Conservation (phyloP, 2,888 invertebrate genomes). For the Lypha dubia region DNA sequence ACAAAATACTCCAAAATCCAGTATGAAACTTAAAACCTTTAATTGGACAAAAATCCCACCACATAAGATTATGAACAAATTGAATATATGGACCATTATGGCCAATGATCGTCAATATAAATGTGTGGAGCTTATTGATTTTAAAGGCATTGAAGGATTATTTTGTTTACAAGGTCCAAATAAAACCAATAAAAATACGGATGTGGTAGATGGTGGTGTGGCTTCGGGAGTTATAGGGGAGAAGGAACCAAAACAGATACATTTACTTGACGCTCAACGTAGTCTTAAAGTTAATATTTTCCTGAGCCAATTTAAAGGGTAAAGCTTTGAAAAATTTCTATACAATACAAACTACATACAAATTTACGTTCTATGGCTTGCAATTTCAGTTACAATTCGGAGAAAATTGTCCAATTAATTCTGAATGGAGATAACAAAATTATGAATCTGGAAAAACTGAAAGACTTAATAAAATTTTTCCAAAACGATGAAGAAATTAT, state of each 20-base stretch:
- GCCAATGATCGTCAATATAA: conserved; percentile 92
- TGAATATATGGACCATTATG: conserved; percentile 96
- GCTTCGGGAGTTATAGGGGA: conserved; percentile 84
- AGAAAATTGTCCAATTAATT: conserved; percentile 94
- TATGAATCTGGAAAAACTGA: conserved; percentile 94
- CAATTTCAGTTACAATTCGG: conserved; percentile 86
- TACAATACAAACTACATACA: background rate
- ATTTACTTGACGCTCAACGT: conserved; percentile 94
- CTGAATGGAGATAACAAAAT: conserved; percentile 92
- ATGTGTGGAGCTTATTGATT: conserved; percentile 94
- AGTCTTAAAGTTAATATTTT: conserved; percentile 99
- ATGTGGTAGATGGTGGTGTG: conserved; percentile 84
- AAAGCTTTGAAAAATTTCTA: conserved; percentile 73
- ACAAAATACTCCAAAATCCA: conserved; percentile 95
- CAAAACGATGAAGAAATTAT: conserved; percentile 97
- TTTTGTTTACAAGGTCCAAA: conserved; percentile 93
- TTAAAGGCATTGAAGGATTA: conserved; percentile 95
- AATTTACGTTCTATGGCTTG: background rate
- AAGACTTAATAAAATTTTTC: conserved; percentile 94
- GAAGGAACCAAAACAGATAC: conserved; percentile 93
- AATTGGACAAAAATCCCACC: conserved; percentile 99
- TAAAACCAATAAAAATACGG: conserved; percentile 78
- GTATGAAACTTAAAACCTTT: conserved; percentile 97
- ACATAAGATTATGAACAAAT: conserved; percentile 93
- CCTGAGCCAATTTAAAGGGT: conserved; percentile 97